Conservation (phyloP, 1,140 invertebrate genomes). For the Bombus sibiricus region DNA sequence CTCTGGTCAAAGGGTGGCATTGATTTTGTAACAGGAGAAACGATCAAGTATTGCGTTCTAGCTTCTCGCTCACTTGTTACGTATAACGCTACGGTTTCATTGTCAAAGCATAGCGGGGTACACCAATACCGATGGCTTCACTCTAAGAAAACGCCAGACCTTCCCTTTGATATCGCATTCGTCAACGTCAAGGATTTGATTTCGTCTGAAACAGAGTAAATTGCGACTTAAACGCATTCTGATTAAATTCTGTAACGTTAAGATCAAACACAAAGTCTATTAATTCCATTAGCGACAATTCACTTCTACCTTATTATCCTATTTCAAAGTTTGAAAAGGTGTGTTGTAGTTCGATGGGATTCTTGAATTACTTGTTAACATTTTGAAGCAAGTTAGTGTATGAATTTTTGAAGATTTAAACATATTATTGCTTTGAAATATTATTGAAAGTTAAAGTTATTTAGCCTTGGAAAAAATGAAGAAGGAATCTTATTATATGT, state of each 20-base stretch:
- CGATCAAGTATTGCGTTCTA: background rate
- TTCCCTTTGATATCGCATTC: background rate
- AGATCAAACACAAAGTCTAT: background rate
- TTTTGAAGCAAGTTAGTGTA: background rate
- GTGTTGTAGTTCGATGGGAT: background rate
- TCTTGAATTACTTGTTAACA: no score
- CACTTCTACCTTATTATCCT: background rate
- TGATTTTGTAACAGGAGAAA: constrained; percentile 4
- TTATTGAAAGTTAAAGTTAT: background rate
- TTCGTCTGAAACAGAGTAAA: background rate
- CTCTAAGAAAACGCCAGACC: background rate
- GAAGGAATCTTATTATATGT: no score
- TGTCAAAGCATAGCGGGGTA: constrained; percentile 5
- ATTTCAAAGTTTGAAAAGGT: background rate
- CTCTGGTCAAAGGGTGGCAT: background rate
- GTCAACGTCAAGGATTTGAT: background rate
- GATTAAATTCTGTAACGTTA: background rate
- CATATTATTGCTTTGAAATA: background rate
- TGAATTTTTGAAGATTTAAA: no score
- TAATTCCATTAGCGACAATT: background rate
- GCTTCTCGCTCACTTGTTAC: background rate
- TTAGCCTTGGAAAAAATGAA: background rate
- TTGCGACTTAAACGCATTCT: background rate
- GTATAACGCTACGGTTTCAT: background rate
- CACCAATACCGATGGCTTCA: background rate